Evolutionary conservation across 35 echinoderm and acorn worm genomes (phyloP).

Genomic region (Ophiothrix spiculata): DNA sequence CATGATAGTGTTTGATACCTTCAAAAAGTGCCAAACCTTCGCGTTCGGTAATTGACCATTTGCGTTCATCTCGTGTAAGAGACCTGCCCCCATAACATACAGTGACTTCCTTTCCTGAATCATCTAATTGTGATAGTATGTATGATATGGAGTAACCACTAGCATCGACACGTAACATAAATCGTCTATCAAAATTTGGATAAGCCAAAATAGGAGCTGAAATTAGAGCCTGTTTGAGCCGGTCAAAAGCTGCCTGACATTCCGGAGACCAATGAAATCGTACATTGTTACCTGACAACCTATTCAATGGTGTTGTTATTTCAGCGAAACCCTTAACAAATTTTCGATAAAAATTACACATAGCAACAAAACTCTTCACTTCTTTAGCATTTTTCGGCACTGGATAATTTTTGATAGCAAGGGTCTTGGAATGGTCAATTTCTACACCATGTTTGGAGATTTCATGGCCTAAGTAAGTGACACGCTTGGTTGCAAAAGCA

Average conservation of each 20-base stretch:
- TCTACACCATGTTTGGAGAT: constrained; percentile 53
- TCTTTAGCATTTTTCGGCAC: constrained; percentile 34
- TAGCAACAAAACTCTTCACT: constrained; percentile 40
- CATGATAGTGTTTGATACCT: constrained; percentile 19
- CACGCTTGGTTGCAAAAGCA: constrained; percentile 39
- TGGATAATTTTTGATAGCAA: constrained; percentile 21
- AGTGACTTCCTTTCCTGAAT: constrained; percentile 22
- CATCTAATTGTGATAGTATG: constrained; percentile 48
- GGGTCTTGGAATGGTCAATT: constrained; percentile 36
- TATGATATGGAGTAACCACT: constrained; percentile 43
- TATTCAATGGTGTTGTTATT: constrained; percentile 50
- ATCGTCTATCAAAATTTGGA: constrained; percentile 51
- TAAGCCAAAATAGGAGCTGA: constrained; percentile 59
- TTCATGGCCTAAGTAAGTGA: constrained; percentile 60
- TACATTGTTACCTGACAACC: constrained; percentile 26
- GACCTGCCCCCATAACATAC: constrained; percentile 42
- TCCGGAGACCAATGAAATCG: constrained; percentile 46
- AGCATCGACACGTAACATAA: constrained; percentile 45
- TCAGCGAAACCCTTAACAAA: constrained; percentile 56
- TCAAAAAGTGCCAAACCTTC: constrained; percentile 38
- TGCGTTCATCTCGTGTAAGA: constrained; percentile 20
- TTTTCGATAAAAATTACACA: constrained; percentile 48
- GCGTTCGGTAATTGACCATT: constrained; percentile 54
- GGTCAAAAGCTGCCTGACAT: constrained; percentile 52
- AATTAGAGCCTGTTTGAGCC: constrained; percentile 35